phyloP scores from a whole-genome alignment of 1,140 invertebrate genomes.

The Apis mellifera region Amel_HAv3.1 CM009934.2:5912001-5912500 shows the following conservation, averaged over 20 bases:
- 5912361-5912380: slow-evolving; percentile 82
- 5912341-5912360: slow-evolving; percentile 83
- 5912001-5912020: background rate
- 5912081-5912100: slow-evolving; percentile 85
- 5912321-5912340: slow-evolving; percentile 85
- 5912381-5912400: slow-evolving; percentile 5
- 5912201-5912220: background rate
- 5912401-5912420: background rate
- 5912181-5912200: background rate
- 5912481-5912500: background rate
- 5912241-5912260: background rate
- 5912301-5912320: slow-evolving; percentile 86
- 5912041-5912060: slow-evolving; percentile 85
- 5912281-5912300: slow-evolving; percentile 62
- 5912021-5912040: background rate
- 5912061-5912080: slow-evolving; percentile 85
- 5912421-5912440: background rate
- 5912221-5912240: background rate
- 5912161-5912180: slow-evolving; percentile 38
- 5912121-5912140: slow-evolving; percentile 54
- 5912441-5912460: background rate
- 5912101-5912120: slow-evolving; percentile 86
- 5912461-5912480: no score
- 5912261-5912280: slow-evolving; percentile 14
- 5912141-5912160: background rate